A percentile compares a stretch with the other conserved stretches of the same genome.
Evolutionary conservation across 2,797 vertebrate species (phyloP).

Genomic region (Ctenosaura bakeri): DNA sequence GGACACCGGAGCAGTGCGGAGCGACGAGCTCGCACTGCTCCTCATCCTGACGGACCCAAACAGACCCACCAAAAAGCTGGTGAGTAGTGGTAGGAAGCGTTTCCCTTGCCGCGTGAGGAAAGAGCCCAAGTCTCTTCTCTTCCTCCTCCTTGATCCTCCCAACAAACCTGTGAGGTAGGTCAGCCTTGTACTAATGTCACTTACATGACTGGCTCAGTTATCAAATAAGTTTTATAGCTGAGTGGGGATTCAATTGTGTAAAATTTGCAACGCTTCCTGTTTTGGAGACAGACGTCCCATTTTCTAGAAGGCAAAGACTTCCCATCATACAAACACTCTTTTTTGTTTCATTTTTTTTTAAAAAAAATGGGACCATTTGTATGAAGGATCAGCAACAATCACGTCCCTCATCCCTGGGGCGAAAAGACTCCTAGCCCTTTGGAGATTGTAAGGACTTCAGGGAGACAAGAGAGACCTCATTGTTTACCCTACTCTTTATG

Average conservation of each 20-base stretch:
- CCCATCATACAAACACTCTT: neutral
- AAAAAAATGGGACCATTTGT: slow-evolving; percentile 70
- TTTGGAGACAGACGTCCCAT: neutral
- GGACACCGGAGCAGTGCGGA: too few relatives aligned
- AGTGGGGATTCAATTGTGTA: neutral
- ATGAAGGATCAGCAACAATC: slow-evolving; percentile 48
- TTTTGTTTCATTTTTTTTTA: slow-evolving; percentile 45
- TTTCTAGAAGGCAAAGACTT: neutral
- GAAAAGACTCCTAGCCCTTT: slow-evolving; percentile 67
- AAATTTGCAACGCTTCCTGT: neutral
- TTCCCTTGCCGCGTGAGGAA: too few relatives aligned
- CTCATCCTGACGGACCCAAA: too few relatives aligned
- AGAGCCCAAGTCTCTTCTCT: too few relatives aligned
- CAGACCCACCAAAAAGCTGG: too few relatives aligned
- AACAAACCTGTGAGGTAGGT: too few relatives aligned
- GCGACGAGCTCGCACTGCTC: too few relatives aligned
- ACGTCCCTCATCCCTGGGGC: slow-evolving; percentile 40
- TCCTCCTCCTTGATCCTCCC: too few relatives aligned
- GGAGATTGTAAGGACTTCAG: slow-evolving; percentile 64
- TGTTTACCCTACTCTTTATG: slow-evolving; percentile 71
- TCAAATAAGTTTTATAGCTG: too few relatives aligned
- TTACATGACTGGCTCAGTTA: too few relatives aligned
- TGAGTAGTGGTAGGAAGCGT: too few relatives aligned
- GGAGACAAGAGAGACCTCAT: slow-evolving; percentile 70
- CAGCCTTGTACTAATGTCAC: too few relatives aligned